phyloP scores from a whole-genome alignment of 2,888 invertebrate genomes.

The Lepidochrysops patricia region DNA sequence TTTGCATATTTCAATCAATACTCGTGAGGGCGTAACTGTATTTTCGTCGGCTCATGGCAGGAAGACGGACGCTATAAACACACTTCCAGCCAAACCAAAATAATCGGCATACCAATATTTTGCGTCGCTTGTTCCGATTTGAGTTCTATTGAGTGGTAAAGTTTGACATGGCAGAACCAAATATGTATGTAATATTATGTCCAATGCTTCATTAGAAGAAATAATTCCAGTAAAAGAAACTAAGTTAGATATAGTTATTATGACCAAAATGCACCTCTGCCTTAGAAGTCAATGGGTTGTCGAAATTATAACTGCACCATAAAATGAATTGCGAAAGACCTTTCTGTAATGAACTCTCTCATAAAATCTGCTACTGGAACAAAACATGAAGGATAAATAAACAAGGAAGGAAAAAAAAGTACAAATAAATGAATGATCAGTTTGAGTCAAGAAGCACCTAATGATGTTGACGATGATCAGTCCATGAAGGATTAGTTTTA shows the following conservation, averaged over 20 bases:
- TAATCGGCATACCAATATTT: constrained; percentile 35
- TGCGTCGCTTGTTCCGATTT: constrained; percentile 19
- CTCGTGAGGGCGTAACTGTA: constrained; percentile 67
- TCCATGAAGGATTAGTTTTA: not conserved
- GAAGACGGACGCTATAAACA: constrained; percentile 73
- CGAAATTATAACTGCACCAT: too few species aligned
- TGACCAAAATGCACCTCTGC: too few species aligned
- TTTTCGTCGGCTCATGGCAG: constrained; percentile 67
- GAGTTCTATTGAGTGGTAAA: not conserved
- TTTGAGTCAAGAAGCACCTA: not conserved
- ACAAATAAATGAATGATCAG: too few species aligned
- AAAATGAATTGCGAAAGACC: too few species aligned
- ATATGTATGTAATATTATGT: not conserved
- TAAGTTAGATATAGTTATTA: too few species aligned
- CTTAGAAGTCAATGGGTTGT: too few species aligned
- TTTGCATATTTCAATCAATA: constrained; percentile 71
- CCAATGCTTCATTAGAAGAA: too few species aligned
- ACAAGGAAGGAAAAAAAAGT: too few species aligned
- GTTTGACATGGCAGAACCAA: not conserved
- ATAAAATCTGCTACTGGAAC: too few species aligned
- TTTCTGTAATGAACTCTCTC: too few species aligned
- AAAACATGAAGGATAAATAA: too few species aligned
- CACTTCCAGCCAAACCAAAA: constrained; percentile 51
- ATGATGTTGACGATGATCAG: not conserved
- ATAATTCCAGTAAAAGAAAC: too few species aligned